Conservation (phyloP, 2,113 vertebrate species). For the Pleuronectes platessa region DNA sequence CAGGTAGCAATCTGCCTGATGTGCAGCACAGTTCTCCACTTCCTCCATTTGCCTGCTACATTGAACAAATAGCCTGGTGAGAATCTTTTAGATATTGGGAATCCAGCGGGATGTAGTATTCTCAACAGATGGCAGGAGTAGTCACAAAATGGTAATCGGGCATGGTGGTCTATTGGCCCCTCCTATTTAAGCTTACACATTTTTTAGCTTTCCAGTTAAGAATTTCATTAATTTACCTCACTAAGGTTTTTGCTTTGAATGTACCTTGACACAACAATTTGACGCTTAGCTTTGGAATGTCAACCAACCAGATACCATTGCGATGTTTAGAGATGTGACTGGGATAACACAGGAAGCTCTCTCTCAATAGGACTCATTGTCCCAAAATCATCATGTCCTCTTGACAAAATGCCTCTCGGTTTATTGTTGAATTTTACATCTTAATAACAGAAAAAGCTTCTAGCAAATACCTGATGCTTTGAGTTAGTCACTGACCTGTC, state of each 20-base stretch:
- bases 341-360: neutral
- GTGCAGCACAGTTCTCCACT: neutral
- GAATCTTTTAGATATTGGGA: constrained; percentile 33
- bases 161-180: neutral
- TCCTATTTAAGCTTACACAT: neutral
- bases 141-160: constrained; percentile 3
- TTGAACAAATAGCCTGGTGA: constrained; percentile 18
- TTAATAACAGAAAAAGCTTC: neutral
- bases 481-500: neutral
- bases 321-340: constrained; percentile 7
- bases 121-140: constrained; percentile 12
- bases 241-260: constrained; percentile 8
- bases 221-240: constrained; percentile 29
- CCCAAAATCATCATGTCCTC: neutral
- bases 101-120: constrained; percentile 31
- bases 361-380: neutral
- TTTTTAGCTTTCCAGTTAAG: neutral
- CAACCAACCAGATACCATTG: neutral
- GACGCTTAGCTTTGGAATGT: constrained; percentile 45
- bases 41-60: constrained; percentile 9
- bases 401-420: neutral
- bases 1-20: constrained; percentile 37
- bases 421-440: constrained; percentile 8
- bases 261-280: constrained; percentile 25
- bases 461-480: constrained; percentile 1